A percentile compares a stretch with the other conserved stretches of the same genome.
phyloP scores from a whole-genome alignment of 2,797 vertebrate genomes.

The Natrix natrix region DNA sequence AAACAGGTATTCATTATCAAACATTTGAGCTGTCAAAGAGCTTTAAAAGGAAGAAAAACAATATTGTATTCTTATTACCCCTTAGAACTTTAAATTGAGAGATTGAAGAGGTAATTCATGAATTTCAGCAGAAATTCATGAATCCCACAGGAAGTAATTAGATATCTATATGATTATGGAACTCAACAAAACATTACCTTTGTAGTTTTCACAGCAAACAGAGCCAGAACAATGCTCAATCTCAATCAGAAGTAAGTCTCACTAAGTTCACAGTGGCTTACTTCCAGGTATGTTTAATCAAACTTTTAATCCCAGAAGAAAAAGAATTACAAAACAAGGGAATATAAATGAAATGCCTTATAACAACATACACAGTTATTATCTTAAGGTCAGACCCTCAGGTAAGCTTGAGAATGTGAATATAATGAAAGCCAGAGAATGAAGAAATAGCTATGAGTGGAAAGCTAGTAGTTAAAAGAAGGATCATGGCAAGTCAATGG shows the following conservation, averaged over 20 bases:
- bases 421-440: constrained; percentile 6
- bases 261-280: neutral
- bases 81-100: neutral
- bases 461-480: constrained; percentile 10
- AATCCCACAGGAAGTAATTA: neutral
- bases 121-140: neutral
- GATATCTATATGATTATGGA: neutral
- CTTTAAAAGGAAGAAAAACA: neutral
- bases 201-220: neutral
- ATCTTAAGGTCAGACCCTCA: constrained; percentile 2
- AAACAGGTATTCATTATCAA: neutral
- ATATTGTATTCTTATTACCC: neutral
- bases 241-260: neutral
- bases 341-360: constrained; percentile 11
- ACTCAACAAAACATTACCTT: neutral
- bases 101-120: neutral
- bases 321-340: neutral
- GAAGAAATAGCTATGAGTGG: neutral
- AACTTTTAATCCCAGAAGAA: neutral
- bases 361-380: constrained; percentile 16
- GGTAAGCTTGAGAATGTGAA: constrained; percentile 10
- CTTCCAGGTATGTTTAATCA: neutral
- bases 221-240: neutral
- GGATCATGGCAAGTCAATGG: constrained; percentile 15
- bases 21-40: neutral